Base-by-base conservation (phyloP, 1,140 invertebrate species). In the Calliphora vicina region DNA sequence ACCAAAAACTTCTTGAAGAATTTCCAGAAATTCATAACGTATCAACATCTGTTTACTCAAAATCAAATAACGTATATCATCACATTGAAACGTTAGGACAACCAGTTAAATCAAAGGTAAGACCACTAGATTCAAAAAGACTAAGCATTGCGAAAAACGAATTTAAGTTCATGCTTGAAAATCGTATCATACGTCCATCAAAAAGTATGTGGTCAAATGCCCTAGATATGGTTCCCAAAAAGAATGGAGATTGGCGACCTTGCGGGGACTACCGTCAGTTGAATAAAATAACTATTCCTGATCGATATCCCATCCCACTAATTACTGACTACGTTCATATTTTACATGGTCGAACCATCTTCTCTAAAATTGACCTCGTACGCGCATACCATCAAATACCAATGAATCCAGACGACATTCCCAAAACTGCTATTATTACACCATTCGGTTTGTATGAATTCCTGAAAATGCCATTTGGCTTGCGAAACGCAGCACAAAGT, bases 391-490 rank as follows among this genome's bases (percentile, higher is more conserved):
- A 67, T 5, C 27, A 76, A n/a, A 35, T 76, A n/a, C 29, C 27
- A 17, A 20, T 76, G 73, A 35, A 76, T 20, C 13, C 27, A 35
- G 27, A 29, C 6, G 29, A 35, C 27, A 73, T 73, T 27, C 29
- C n/a, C 13, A 67, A 67, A 23, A 91, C 90, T 2, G 88, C 89
- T 81, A 86, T 88, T 9, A 87, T 82, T 3, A 90, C 87, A 2
- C 88, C 87, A 13, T 91, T 91, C 57, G 87, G 90, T 0, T 82
- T 91, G 20, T 91, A 87, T 80, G 91, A 91, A 83, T 91, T 91
- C 50, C 84, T 85, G 5, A 84, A 25, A 15, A 91, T 91, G 87
- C 85, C 86, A 0, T 91, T 91, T 82, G 90, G 90, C 5, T 82
- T 92, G 1, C 82, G 87, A 0, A 91, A 91, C 35, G 57, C 82